phyloP scores from a whole-genome alignment of 2,888 invertebrate genomes.

The Ophioninae sp. region DNA sequence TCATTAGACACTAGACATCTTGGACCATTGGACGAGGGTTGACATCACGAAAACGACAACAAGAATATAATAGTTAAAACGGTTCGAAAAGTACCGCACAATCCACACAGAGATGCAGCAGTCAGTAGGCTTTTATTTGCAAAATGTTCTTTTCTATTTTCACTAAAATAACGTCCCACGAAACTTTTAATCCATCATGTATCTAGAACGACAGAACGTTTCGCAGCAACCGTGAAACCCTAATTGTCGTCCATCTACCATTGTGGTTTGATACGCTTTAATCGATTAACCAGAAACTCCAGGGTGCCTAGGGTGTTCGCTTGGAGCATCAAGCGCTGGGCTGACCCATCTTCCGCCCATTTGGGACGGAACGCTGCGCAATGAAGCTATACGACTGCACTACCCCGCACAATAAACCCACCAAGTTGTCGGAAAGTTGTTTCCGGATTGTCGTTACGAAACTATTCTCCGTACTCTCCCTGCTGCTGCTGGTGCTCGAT shows the following conservation, averaged over 20 bases:
- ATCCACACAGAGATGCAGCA: no score
- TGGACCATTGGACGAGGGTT: no score
- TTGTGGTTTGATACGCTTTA: not conserved
- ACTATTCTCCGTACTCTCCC: slow-evolving; percentile 40
- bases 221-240: not conserved
- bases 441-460: slow-evolving; percentile 60
- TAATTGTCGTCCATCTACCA: not conserved
- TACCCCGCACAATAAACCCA: slow-evolving; percentile 17
- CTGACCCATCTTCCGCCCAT: slow-evolving; percentile 2
- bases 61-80: no score
- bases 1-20: no score
- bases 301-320: not conserved
- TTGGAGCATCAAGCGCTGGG: not conserved
- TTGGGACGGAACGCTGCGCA: slow-evolving; percentile 20
- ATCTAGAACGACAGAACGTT: not conserved
- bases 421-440: slow-evolving; percentile 55
- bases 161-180: no score
- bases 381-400: slow-evolving; percentile 44
- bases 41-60: no score
- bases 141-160: no score
- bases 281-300: slow-evolving; percentile 23
- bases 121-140: no score
- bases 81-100: no score
- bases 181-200: not conserved
- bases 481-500: slow-evolving; percentile 19